A percentile compares a stretch with the other conserved stretches of the same genome.
Evolutionary conservation across 2,888 invertebrate species (phyloP).

Genomic region (Pseudoips prasinana): DNA sequence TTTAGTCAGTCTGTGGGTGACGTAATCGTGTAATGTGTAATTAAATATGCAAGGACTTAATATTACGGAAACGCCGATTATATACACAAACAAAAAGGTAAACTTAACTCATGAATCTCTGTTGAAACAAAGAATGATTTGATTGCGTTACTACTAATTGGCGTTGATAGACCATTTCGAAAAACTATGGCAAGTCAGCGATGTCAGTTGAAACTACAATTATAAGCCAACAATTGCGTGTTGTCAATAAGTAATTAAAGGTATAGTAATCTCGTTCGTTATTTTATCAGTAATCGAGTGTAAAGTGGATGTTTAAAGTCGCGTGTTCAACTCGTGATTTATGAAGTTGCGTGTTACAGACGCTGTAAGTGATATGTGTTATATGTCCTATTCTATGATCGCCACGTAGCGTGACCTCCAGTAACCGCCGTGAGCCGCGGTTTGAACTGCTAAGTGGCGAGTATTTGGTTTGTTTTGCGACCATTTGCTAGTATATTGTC

Average conservation of each 20-base stretch:
- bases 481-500: too few species aligned
- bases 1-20: too few species aligned
- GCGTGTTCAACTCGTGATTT: constrained; percentile 42
- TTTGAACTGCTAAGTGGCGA: too few species aligned
- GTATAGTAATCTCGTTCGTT: constrained; percentile 59
- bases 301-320: constrained; percentile 37
- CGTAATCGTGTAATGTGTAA: too few species aligned
- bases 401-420: too few species aligned
- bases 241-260: constrained; percentile 64
- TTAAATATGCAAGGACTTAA: too few species aligned
- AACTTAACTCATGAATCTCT: constrained; percentile 14
- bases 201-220: constrained; percentile 31
- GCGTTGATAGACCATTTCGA: constrained; percentile 48
- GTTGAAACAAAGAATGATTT: constrained; percentile 33
- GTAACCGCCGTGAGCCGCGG: too few species aligned
- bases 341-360: constrained; percentile 29
- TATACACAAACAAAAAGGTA: too few species aligned
- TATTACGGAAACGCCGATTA: too few species aligned
- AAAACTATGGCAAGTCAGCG: constrained; percentile 41
- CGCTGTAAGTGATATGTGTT: constrained; percentile 14
- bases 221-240: constrained; percentile 62
- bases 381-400: too few species aligned
- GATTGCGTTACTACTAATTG: constrained; percentile 37
- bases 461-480: too few species aligned
- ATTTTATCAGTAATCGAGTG: constrained; percentile 34